These are phyloP conservation scores for Troilus luridus DNA, from an alignment of 2,888 invertebrate genomes.

Conservation along the genomic window DNA sequence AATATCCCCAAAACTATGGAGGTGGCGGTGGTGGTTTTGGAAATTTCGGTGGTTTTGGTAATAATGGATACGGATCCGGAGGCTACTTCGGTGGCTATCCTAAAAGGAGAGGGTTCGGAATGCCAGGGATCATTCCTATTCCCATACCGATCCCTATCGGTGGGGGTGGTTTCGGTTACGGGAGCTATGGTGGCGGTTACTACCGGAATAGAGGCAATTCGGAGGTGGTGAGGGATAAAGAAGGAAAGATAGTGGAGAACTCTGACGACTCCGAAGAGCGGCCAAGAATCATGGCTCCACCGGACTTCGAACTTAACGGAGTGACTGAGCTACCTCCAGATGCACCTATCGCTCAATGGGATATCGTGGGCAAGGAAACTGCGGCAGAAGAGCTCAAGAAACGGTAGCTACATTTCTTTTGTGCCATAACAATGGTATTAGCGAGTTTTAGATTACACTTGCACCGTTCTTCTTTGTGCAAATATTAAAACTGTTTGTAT, in stretches of 20 bases:
- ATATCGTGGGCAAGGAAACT: slow-evolving; percentile 26
- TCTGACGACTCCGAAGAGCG: slow-evolving; percentile 18
- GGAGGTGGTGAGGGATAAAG: background rate
- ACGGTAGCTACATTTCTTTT: background rate
- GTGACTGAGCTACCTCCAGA: slow-evolving; percentile 49
- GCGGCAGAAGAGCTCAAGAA: background rate
- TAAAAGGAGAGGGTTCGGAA: slow-evolving; percentile 13
- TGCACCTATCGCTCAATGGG: background rate
- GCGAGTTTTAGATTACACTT: background rate
- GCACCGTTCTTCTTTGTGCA: too few species aligned
- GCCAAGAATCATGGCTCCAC: slow-evolving; percentile 50
- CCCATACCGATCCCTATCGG: slow-evolving; percentile 52
- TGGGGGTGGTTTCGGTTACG: slow-evolving; percentile 4
- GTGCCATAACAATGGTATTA: background rate
- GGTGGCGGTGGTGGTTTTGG: background rate
- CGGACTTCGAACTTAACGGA: slow-evolving; percentile 44
- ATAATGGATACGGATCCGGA: background rate
- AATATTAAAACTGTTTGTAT: too few species aligned
- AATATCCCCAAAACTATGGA: slow-evolving; percentile 27
- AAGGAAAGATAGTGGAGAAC: background rate
- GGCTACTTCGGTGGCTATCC: background rate
- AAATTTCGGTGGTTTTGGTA: background rate
- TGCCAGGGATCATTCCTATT: background rate
- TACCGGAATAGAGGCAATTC: slow-evolving; percentile 19
- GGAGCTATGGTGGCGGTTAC: slow-evolving; percentile 44